phyloP scores from a whole-genome alignment of 2,113 vertebrate genomes.

The Laticauda colubrina region DNA sequence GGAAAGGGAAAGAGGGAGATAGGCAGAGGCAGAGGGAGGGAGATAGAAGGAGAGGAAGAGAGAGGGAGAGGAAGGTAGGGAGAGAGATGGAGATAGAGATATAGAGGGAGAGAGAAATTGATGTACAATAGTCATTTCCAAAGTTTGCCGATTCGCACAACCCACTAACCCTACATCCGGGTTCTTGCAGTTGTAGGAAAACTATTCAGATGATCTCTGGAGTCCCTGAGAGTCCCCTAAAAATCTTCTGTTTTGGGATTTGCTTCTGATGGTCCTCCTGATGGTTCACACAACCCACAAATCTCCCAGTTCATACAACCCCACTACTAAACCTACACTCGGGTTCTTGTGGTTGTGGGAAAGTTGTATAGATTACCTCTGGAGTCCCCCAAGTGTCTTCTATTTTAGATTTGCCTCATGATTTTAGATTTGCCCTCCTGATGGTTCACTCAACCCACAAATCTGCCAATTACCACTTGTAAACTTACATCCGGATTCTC shows the following conservation, averaged over 20 bases:
- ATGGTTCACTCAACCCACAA: not conserved
- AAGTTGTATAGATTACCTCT: not conserved
- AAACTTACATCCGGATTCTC: no score
- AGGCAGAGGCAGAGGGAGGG: no score
- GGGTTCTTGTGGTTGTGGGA: not conserved
- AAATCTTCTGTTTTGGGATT: not conserved
- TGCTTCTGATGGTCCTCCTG: no score
- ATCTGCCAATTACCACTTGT: not conserved
- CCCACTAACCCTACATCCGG: no score
- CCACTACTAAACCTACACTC: not conserved
- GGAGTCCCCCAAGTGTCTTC: not conserved
- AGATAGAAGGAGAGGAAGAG: no score
- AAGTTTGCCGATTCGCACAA: not conserved
- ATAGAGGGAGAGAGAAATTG: no score
- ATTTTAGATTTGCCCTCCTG: not conserved
- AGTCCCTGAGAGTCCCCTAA: no score
- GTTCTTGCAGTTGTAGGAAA: not conserved
- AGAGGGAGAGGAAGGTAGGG: no score
- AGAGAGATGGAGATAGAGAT: no score
- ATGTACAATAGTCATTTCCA: no score
- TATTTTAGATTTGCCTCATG: no score
- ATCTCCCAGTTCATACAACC: not conserved
- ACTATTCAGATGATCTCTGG: not conserved
- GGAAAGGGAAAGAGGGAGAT: rapidly evolving
- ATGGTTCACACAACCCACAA: not conserved